Base-by-base conservation (phyloP, 53 echinoderm and acorn worm species). In the Temnopleurus reevesii region DNA sequence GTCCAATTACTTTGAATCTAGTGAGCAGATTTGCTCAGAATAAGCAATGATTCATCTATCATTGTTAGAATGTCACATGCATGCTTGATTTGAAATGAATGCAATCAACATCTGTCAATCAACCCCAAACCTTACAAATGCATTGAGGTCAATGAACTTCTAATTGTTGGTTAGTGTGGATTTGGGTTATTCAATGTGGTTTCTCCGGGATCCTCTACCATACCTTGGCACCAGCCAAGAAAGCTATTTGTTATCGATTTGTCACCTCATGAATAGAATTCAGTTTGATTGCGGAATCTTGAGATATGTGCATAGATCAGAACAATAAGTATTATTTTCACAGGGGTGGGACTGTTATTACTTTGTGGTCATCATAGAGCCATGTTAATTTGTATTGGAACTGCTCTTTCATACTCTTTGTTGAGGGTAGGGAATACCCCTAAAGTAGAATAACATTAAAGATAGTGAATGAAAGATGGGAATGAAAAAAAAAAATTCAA, bases 11-110 rank as follows among this genome's bases (percentile, higher is more conserved):
- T 38, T 71, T 27, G 21, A 38, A 71, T 71, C 21, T 71, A 41
- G 41, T 71, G 36, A n/a, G 38, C 36, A 30, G 71, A 31, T 63
- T 41, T 23, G n/a, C 71, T 71, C 71, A 17, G 1, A 71, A 71
- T 71, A 71, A 71, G 36, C 36, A 71, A 71, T 71, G 71, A 43
- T 71, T 71, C 23, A 21, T 71, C 71, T 71, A 36, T 71, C 41
- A 71, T 71, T 71, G 71, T 71, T 71, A 71, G 2, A 71, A 71
- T 71, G 71, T 71, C 71, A n/a, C 15, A n/a, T 21, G 36, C 23
- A 38, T 41, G 71, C n/a, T 2, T 41, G 71, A 71, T 71, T 43
- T 38, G 71, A 71, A 38, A 6, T 41, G 43, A 71, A 71, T 41
- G 71, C 36, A 71, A 71, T 71, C 2, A 38, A n/a, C 41, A 18